Percentiles rank a stretch among this genome's conserved stretches.
These are phyloP conservation scores for Cyaniris semiargus DNA, from an alignment of 2,888 invertebrate species.

Conservation along the genomic window DNA sequence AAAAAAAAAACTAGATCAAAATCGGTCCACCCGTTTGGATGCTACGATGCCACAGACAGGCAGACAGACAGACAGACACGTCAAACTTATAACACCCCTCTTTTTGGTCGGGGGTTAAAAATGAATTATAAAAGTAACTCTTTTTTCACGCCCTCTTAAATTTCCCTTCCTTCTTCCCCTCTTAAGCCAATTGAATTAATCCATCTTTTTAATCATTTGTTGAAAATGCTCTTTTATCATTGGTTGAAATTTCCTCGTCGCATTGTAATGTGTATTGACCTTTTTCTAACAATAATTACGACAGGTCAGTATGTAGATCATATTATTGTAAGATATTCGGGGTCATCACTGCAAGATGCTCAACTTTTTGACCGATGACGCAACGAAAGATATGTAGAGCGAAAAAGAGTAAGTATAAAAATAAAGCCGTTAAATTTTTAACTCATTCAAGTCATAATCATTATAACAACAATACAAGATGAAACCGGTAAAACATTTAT, in stretches of 20 bases:
- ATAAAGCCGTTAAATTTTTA: background rate
- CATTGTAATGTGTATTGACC: background rate
- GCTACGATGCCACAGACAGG: too few species aligned
- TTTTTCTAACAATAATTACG: background rate
- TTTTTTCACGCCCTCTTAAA: too few species aligned
- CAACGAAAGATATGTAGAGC: slow-evolving; percentile 1
- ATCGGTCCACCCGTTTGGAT: too few species aligned
- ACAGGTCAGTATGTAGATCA: background rate
- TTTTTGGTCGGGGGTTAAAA: too few species aligned
- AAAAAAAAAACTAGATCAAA: too few species aligned
- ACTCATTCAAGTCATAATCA: slow-evolving; percentile 2
- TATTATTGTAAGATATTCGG: background rate
- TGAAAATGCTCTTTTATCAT: too few species aligned
- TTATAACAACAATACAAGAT: background rate
- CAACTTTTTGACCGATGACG: background rate
- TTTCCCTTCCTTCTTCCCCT: too few species aligned
- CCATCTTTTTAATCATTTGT: too few species aligned
- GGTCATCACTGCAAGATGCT: slow-evolving; percentile 10
- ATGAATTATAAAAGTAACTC: too few species aligned
- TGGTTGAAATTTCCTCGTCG: background rate
- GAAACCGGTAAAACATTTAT: background rate
- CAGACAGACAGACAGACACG: too few species aligned
- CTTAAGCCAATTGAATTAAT: too few species aligned
- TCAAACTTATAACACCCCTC: too few species aligned
- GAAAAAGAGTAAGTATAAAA: slow-evolving; percentile 12